Base-by-base conservation (phyloP, 2,888 invertebrate species). In the Ormyrus pomaceus region DNA sequence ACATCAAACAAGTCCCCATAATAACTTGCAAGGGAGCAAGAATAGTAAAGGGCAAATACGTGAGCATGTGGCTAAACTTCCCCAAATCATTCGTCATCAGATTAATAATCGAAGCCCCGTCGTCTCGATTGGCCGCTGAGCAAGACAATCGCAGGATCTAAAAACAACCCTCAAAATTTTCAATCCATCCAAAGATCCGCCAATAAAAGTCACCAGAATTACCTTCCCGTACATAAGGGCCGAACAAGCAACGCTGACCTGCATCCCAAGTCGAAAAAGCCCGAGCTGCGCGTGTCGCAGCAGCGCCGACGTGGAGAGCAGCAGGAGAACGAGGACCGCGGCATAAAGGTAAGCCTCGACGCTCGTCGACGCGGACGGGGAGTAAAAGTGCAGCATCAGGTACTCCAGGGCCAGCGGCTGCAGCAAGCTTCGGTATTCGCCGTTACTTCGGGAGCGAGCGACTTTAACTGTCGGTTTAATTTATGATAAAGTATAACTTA, bases 61-160 rank as follows among this genome's bases (percentile, higher is more conserved):
- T 86, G 34, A 94, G 92, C 45, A 94, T 93, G 89, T 94, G 89
- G 87, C 97, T 96, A 88, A 97, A 96, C 82, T 96, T 93, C 85
- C 94, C 94, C 2, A 96, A 96, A 87, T 97, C 97, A 86, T 96
- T 97, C 0, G 96, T 96, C 91, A 97, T 92, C 77, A 97, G 90
- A 89, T 97, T 97, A 66, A 97, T 94, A 84, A 97, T 93, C 89
- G 96, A 95, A 0, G 96, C 96, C 90, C 86, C 85, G 5, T 86
- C 87, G 34, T 84, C 81, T 61, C 84, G 81, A 82, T 81, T 91
- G 11, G 85, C 83, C 8, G 87, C 83, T 13, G 83, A 83, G 73
- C 85, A 84, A 34, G 89, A 88, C 56, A 94, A 86, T 45, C 61
- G 34, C 7, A 46, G 34, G 2, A 72, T 62, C 72, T 72, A 45